Evolutionary conservation across 2,888 invertebrate genomes (phyloP).

Genomic region (Xylophagus ater): DNA sequence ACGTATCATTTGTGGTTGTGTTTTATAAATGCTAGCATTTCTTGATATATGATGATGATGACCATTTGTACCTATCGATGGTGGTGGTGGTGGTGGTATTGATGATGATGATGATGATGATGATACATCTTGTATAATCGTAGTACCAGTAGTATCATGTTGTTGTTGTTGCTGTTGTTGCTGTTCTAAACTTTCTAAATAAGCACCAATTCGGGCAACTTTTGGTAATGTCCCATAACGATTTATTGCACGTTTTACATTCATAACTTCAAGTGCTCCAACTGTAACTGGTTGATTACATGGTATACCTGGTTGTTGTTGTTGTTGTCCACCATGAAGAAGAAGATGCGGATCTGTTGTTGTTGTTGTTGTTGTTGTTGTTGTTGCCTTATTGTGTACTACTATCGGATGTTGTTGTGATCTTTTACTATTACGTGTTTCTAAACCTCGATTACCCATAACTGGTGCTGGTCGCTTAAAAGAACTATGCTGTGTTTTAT

Average conservation of each 20-base stretch:
- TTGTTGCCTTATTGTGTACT: constrained; percentile 45
- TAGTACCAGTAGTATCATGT: constrained; percentile 19
- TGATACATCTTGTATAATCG: constrained; percentile 19
- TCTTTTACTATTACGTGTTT: constrained; percentile 52
- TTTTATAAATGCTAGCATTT: constrained; percentile 37
- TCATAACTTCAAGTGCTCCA: constrained; percentile 89
- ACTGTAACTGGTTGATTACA: constrained; percentile 55
- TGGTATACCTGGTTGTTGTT: not conserved
- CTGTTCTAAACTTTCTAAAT: constrained; percentile 83
- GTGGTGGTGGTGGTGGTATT: constrained; percentile 19
- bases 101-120: constrained; percentile 18
- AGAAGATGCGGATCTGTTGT: constrained; percentile 25
- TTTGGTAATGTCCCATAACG: constrained; percentile 95
- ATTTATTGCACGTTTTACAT: constrained; percentile 88
- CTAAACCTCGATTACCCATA: constrained; percentile 49
- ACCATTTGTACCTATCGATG: constrained; percentile 18
- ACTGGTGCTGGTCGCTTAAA: constrained; percentile 48
- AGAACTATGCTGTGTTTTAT: constrained; percentile 41
- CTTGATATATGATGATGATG: not conserved
- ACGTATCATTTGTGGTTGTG: constrained; percentile 74
- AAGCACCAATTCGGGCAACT: constrained; percentile 91
- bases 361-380: too few species aligned
- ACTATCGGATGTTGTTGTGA: constrained; percentile 32
- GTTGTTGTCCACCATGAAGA: constrained; percentile 24
- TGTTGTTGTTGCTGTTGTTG: constrained; percentile 42